Evolutionary conservation across 2,113 vertebrate genomes (phyloP).

Genomic region (Tragelaphus imberbis): DNA sequence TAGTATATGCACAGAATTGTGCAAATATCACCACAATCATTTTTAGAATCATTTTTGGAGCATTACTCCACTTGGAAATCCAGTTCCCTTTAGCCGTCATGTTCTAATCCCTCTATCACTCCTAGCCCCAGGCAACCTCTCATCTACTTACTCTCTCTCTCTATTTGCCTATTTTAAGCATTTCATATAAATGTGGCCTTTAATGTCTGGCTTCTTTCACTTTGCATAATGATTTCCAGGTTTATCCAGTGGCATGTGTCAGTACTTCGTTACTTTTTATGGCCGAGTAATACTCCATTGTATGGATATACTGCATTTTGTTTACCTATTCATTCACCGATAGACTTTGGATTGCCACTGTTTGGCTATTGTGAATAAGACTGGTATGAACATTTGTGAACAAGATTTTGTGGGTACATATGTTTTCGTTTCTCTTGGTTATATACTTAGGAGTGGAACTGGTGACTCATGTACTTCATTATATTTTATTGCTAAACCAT

Average conservation of each 20-base stretch:
- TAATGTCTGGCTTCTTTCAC: neutral
- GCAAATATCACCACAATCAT: neutral
- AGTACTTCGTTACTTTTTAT: neutral
- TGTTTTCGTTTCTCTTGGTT: neutral
- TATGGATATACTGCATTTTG: neutral
- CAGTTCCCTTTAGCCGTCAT: accelerated
- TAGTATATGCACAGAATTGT: neutral
- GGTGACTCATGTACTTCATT: slow-evolving; percentile 23
- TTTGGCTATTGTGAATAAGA: neutral
- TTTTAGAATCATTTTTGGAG: neutral
- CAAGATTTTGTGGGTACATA: neutral
- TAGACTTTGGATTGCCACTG: neutral
- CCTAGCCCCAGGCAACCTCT: neutral
- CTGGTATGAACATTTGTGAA: neutral
- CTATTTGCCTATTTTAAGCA: neutral
- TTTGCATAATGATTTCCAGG: neutral
- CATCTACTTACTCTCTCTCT: neutral
- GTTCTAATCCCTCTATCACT: neutral
- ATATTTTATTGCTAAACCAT: slow-evolving; percentile 40
- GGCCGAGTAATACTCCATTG: neutral
- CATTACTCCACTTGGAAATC: neutral
- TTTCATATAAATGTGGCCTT: neutral
- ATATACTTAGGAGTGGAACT: neutral
- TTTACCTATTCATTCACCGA: neutral
- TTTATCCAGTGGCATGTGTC: accelerated